Evolutionary conservation across 2,888 invertebrate species (phyloP).

Genomic region (Spodoptera picta): DNA sequence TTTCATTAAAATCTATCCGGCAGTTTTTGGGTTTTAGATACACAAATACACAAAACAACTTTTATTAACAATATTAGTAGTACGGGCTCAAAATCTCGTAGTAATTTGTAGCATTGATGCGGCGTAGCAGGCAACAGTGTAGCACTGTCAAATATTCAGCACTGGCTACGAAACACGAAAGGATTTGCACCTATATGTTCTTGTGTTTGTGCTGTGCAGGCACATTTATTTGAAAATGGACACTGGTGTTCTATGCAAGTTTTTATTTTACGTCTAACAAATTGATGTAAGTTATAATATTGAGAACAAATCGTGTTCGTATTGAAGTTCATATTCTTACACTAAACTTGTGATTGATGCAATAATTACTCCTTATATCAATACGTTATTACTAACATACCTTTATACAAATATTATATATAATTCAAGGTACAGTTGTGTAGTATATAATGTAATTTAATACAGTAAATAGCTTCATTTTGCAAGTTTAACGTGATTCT

Average conservation of each 20-base stretch:
- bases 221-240: too few species aligned
- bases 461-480: slow-evolving; percentile 26
- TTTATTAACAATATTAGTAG: neutral
- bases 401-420: neutral
- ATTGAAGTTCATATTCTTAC: too few species aligned
- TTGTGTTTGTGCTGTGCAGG: slow-evolving; percentile 6
- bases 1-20: too few species aligned
- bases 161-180: slow-evolving; percentile 23
- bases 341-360: too few species aligned
- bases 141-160: slow-evolving; percentile 37
- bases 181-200: slow-evolving; percentile 28
- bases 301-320: too few species aligned
- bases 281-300: too few species aligned
- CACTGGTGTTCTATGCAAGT: too few species aligned
- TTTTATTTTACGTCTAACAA: too few species aligned
- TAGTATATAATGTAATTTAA: slow-evolving; percentile 26
- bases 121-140: slow-evolving; percentile 49
- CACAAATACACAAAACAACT: too few species aligned
- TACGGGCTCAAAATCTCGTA: slow-evolving; percentile 39
- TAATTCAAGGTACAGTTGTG: slow-evolving; percentile 9
- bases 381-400: too few species aligned
- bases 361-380: too few species aligned
- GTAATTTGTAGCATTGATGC: slow-evolving; percentile 37
- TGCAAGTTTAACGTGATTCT: slow-evolving; percentile 40
- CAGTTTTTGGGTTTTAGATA: too few species aligned